Percentiles rank a stretch among this genome's conserved stretches.
phyloP scores from a whole-genome alignment of 1,140 invertebrate species.

The Leptonema lineaticorne region DNA sequence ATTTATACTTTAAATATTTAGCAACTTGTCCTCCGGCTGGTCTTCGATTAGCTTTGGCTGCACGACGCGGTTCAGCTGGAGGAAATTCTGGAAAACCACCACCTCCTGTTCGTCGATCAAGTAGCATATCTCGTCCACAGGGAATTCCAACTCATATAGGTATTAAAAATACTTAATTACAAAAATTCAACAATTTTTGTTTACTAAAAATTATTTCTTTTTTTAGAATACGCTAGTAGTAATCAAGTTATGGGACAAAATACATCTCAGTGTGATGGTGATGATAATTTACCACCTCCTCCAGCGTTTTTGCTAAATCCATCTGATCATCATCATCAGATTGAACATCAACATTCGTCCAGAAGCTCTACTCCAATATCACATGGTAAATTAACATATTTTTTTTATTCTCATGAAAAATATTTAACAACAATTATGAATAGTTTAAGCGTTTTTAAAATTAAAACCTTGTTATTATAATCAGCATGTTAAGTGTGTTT shows the following conservation, averaged over 20 bases:
- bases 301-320: conserved; percentile 78
- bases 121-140: conserved; percentile 68
- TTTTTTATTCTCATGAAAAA: too few relatives aligned
- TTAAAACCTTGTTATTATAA: too few relatives aligned
- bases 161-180: background rate
- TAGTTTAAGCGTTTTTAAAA: too few relatives aligned
- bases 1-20: conserved; percentile 16
- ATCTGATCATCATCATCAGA: conserved; percentile 41
- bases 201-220: background rate
- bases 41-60: conserved; percentile 47
- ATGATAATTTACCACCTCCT: conserved; percentile 77
- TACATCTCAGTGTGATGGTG: conserved; percentile 15
- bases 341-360: conserved; percentile 34
- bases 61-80: conserved; percentile 49
- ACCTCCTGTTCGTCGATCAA: conserved; percentile 82
- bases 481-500: too few relatives aligned
- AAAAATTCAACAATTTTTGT: background rate
- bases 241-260: conserved; percentile 11
- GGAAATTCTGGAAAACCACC: conserved; percentile 65
- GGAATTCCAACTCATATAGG: conserved; percentile 39
- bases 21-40: conserved; percentile 37
- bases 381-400: conserved; percentile 19
- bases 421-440: too few relatives aligned
- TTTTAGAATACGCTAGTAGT: conserved; percentile 32
- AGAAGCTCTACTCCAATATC: conserved; percentile 26